Percentiles rank a stretch among this genome's conserved stretches.
Evolutionary conservation across 2,797 vertebrate genomes (phyloP).

Genomic region (Crossoptilon crossoptilon): DNA sequence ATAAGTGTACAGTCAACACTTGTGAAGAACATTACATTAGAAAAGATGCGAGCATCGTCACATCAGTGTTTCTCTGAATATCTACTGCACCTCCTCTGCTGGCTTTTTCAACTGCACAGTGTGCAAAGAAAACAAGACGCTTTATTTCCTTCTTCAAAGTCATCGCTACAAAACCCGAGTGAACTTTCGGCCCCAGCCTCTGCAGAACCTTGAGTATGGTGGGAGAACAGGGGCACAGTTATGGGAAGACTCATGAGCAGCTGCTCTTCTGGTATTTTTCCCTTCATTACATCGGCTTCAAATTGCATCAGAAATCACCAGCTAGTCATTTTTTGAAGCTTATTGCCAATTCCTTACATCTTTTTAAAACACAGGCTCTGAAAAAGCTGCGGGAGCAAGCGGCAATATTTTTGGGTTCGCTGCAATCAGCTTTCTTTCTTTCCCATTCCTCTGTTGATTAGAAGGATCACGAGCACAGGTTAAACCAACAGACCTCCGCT

Average conservation of each 20-base stretch:
- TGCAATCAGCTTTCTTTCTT: background rate
- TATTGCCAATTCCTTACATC: background rate
- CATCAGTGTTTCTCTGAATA: background rate
- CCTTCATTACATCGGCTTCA: constrained; percentile 34
- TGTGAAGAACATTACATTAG: background rate
- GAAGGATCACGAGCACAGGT: fast-evolving
- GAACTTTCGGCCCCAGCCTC: constrained; percentile 23
- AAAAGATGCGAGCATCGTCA: background rate
- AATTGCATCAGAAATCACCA: constrained; percentile 33
- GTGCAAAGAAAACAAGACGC: background rate
- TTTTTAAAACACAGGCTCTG: background rate
- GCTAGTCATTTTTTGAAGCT: constrained; percentile 15
- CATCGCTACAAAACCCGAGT: background rate
- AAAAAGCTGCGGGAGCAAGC: background rate
- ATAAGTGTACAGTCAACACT: background rate
- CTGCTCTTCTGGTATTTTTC: constrained; percentile 27
- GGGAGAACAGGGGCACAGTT: background rate
- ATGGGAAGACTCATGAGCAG: background rate
- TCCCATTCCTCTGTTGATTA: background rate
- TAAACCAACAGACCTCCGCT: background rate
- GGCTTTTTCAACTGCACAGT: background rate
- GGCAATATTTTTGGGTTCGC: background rate
- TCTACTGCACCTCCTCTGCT: background rate
- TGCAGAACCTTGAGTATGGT: background rate
- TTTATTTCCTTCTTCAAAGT: background rate